Evolutionary conservation across 64 coral and sea anemone species (phyloP).

Genomic region (Montipora cactus): DNA sequence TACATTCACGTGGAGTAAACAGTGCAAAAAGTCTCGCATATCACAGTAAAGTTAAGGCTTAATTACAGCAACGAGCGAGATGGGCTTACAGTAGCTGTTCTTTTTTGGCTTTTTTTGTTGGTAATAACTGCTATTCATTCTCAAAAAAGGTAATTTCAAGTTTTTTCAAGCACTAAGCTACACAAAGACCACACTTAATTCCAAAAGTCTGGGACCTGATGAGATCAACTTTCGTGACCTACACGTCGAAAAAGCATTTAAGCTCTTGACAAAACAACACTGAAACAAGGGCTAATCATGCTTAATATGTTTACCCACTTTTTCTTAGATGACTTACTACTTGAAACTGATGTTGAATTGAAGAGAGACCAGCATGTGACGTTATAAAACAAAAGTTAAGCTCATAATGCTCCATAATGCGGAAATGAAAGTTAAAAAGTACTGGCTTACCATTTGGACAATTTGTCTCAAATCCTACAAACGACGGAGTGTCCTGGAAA

Average conservation of each 20-base stretch:
- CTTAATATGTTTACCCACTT: too few relatives aligned
- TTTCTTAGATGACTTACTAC: too few relatives aligned
- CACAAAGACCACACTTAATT: neutral
- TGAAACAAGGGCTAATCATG: too few relatives aligned
- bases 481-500: slow-evolving; percentile 10
- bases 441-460: neutral
- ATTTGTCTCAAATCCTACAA: slow-evolving; percentile 29
- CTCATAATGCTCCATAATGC: neutral
- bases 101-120: neutral
- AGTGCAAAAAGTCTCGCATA: too few relatives aligned
- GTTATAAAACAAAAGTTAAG: slow-evolving; percentile 22
- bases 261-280: too few relatives aligned
- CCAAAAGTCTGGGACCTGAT: neutral
- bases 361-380: slow-evolving; percentile 13
- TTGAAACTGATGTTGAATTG: neutral
- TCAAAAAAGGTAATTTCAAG: neutral
- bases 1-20: too few relatives aligned
- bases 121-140: slow-evolving; percentile 1
- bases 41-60: too few relatives aligned
- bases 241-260: too few relatives aligned
- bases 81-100: too few relatives aligned
- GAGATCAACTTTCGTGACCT: neutral
- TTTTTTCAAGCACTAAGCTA: neutral
- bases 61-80: too few relatives aligned
- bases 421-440: neutral